These are phyloP conservation scores for Tympanoctomys barrerae DNA, from an alignment of 2,797 vertebrate genomes.

Conservation along the genomic window DNA sequence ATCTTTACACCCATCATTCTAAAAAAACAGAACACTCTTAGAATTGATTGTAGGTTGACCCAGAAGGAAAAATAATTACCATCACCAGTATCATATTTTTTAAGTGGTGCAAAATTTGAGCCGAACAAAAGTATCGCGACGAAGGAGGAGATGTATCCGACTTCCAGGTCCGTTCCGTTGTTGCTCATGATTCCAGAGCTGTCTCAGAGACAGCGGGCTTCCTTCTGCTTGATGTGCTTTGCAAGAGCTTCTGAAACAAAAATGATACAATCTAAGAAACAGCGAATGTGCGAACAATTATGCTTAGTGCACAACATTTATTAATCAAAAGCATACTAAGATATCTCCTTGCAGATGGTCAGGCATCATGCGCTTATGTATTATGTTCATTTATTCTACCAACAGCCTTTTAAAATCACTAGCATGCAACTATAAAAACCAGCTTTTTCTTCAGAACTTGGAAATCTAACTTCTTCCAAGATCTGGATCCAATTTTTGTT, in stretches of 20 bases:
- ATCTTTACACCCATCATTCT: constrained; percentile 15
- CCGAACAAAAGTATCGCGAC: constrained; percentile 92
- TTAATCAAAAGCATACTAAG: background rate
- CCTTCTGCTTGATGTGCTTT: constrained; percentile 45
- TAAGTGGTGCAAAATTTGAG: constrained; percentile 94
- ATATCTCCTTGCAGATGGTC: background rate
- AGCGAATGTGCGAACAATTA: background rate
- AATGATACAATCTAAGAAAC: background rate
- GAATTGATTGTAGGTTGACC: constrained; percentile 24
- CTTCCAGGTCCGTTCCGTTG: constrained; percentile 85
- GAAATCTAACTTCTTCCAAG: constrained; percentile 34
- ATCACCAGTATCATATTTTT: constrained; percentile 94
- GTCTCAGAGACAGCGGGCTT: background rate
- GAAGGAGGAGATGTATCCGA: constrained; percentile 91
- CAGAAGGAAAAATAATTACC: constrained; percentile 87
- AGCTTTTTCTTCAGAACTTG: background rate
- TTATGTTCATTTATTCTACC: background rate
- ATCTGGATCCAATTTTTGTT: background rate
- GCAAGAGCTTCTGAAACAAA: constrained; percentile 73
- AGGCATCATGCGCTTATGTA: background rate
- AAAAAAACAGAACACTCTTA: background rate
- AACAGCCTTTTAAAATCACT: background rate
- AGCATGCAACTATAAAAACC: background rate
- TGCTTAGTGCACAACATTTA: background rate
- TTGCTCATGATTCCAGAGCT: constrained; percentile 64